phyloP scores from a whole-genome alignment of 2,888 invertebrate species.

The Melieria crassipennis region DNA sequence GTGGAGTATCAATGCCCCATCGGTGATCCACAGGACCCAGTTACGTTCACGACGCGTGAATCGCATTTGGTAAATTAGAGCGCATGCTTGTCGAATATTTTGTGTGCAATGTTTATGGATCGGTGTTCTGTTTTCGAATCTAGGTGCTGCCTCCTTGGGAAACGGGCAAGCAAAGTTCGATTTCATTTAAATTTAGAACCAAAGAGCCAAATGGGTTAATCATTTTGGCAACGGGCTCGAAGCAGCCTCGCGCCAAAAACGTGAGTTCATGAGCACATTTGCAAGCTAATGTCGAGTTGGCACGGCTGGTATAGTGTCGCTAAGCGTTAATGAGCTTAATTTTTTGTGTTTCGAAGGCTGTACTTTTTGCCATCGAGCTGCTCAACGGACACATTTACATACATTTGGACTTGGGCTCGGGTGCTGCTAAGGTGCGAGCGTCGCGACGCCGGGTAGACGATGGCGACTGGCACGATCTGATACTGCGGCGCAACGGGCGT shows the following conservation, averaged over 20 bases:
- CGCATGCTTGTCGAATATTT: not conserved
- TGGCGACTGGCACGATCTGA: constrained; percentile 91
- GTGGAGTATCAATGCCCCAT: constrained; percentile 88
- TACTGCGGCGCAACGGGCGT: constrained; percentile 82
- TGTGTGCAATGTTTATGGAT: not conserved
- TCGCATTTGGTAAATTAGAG: constrained; percentile 82
- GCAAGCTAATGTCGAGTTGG: too few species aligned
- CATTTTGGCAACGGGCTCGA: constrained; percentile 87
- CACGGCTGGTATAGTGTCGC: too few species aligned
- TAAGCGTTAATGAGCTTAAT: not conserved
- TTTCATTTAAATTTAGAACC: constrained; percentile 94
- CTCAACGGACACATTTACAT: constrained; percentile 93
- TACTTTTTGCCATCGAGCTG: constrained; percentile 93
- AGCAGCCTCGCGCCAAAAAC: constrained; percentile 76
- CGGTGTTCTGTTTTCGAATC: not conserved
- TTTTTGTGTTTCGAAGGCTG: constrained; percentile 71
- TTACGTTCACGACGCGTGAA: constrained; percentile 91
- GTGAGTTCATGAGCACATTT: constrained; percentile 47
- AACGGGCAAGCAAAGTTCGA: constrained; percentile 86
- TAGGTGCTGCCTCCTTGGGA: constrained; percentile 86
- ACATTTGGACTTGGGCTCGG: constrained; percentile 91
- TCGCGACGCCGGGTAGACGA: constrained; percentile 87
- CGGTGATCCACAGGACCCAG: constrained; percentile 86
- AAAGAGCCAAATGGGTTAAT: constrained; percentile 95
- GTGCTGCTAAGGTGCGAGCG: constrained; percentile 85